Conservation (phyloP, 2,888 invertebrate species). For the Mellilla xanthometata region DNA sequence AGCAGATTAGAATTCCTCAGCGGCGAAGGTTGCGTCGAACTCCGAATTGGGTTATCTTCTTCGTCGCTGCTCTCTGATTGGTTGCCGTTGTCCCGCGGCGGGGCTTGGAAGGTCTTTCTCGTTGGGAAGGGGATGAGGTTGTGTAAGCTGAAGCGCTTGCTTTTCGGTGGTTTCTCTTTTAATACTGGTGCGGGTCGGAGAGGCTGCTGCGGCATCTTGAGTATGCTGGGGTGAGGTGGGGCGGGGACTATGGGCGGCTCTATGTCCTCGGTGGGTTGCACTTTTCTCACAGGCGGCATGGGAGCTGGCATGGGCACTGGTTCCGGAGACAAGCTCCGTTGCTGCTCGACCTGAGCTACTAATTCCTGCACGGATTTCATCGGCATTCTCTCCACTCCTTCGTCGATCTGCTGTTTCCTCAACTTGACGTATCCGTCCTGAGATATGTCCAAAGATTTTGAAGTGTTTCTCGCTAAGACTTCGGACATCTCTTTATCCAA, state of each 20-base stretch:
- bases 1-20: constrained; percentile 80
- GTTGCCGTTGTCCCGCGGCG: constrained; percentile 73
- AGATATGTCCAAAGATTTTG: constrained; percentile 69
- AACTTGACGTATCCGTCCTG: constrained; percentile 78
- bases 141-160: constrained; percentile 76
- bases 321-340: constrained; percentile 65
- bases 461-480: constrained; percentile 49
- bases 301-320: constrained; percentile 39
- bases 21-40: constrained; percentile 73
- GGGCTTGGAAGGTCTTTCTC: constrained; percentile 72
- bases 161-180: constrained; percentile 74
- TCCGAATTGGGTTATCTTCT: constrained; percentile 75
- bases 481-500: constrained; percentile 70
- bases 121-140: constrained; percentile 79
- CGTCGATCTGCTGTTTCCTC: constrained; percentile 62
- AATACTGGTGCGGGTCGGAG: constrained; percentile 71
- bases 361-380: constrained; percentile 84
- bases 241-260: constrained; percentile 38
- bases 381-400: constrained; percentile 54
- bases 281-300: constrained; percentile 39
- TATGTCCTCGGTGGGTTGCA: constrained; percentile 52
- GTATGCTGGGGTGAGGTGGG: constrained; percentile 50
- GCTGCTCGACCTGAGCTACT: constrained; percentile 84
- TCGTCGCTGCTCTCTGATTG: constrained; percentile 84
- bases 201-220: constrained; percentile 75